Evolutionary conservation across 2,113 vertebrate genomes (phyloP).

Genomic region (Ageneiosus marmoratus): DNA sequence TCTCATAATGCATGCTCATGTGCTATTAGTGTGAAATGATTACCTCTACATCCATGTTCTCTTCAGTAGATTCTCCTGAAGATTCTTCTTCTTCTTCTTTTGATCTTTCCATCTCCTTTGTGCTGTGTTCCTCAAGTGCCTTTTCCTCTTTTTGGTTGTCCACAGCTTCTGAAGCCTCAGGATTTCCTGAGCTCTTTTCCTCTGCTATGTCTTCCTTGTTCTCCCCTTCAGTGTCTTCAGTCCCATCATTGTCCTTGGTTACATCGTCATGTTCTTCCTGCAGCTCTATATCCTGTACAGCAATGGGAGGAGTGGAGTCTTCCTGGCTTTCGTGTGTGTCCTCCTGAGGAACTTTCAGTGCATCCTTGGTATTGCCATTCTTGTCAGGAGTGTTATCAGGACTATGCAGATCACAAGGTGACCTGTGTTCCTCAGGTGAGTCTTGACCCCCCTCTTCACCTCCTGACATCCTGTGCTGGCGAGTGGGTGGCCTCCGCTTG

Average conservation of each 20-base stretch:
- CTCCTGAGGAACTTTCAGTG: slow-evolving; percentile 43
- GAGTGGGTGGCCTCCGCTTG: slow-evolving; percentile 72
- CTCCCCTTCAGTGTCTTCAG: slow-evolving; percentile 22
- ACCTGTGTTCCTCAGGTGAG: neutral
- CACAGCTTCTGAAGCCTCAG: neutral
- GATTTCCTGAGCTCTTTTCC: slow-evolving; percentile 25
- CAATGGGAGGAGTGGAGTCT: neutral
- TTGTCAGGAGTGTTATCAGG: slow-evolving; percentile 50
- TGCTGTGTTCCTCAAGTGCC: slow-evolving; percentile 25
- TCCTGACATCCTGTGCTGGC: slow-evolving; percentile 72
- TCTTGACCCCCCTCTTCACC: slow-evolving; percentile 58
- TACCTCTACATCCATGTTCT: slow-evolving; percentile 16
- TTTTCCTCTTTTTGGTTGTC: slow-evolving; percentile 28
- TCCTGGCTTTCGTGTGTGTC: slow-evolving; percentile 29
- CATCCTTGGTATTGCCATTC: slow-evolving; percentile 58
- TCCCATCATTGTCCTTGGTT: slow-evolving; percentile 28
- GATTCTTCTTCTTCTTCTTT: neutral
- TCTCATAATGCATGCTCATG: neutral
- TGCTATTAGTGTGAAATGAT: neutral
- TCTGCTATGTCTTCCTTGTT: slow-evolving; percentile 29
- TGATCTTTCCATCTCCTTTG: slow-evolving; percentile 24
- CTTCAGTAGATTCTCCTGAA: neutral
- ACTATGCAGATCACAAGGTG: slow-evolving; percentile 51
- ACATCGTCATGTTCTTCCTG: slow-evolving; percentile 51
- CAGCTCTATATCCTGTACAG: slow-evolving; percentile 46